Conservation (phyloP, 2,797 vertebrate species). For the Centroberyx gerrardi region DNA sequence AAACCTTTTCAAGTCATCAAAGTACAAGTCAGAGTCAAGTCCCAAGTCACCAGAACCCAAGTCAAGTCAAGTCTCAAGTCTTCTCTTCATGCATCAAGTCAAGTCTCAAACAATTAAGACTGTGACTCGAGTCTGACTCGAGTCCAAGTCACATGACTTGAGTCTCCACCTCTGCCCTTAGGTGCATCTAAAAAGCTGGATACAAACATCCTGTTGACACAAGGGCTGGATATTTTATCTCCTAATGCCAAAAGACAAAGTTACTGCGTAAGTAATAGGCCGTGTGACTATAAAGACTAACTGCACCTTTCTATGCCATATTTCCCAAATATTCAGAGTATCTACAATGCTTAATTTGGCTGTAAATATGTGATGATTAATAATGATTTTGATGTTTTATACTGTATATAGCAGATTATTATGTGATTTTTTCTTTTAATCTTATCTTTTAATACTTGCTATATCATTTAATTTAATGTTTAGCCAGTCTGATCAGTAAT, state of each 20-base stretch:
- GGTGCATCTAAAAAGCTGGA: not conserved
- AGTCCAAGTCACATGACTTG: too few species aligned
- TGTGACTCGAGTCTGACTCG: too few species aligned
- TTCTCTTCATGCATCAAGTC: too few species aligned
- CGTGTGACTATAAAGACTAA: too few species aligned
- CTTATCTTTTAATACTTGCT: not conserved
- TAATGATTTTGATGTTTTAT: not conserved
- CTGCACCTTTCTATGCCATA: not conserved
- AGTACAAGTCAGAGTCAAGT: too few species aligned
- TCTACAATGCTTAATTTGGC: too few species aligned
- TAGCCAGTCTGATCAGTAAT: too few species aligned
- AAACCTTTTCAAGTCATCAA: too few species aligned
- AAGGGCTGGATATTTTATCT: not conserved
- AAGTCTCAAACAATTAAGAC: too few species aligned
- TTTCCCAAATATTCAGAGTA: not conserved
- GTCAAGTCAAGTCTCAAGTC: too few species aligned
- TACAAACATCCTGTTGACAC: not conserved
- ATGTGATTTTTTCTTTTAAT: not conserved
- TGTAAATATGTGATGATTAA: not conserved
- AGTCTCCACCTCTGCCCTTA: not conserved
- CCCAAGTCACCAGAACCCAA: too few species aligned
- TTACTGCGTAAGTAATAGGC: not conserved
- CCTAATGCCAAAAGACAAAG: not conserved
- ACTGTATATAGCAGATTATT: not conserved
- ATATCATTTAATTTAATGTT: not conserved